phyloP scores from a whole-genome alignment of 2,797 vertebrate genomes.

The Anabacerthia variegaticeps region DNA sequence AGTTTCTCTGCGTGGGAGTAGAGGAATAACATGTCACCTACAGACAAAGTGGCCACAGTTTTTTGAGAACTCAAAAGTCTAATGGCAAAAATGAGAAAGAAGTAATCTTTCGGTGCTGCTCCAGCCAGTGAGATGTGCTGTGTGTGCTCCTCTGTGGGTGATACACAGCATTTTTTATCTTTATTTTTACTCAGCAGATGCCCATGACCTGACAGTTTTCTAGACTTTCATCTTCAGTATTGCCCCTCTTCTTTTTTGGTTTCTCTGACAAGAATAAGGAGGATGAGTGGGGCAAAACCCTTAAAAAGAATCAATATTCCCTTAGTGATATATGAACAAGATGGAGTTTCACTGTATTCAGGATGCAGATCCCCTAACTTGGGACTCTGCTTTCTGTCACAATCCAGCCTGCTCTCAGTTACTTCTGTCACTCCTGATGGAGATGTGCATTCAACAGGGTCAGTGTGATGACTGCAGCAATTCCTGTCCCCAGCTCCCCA shows the following conservation, averaged over 20 bases:
- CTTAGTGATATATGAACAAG: fast-evolving
- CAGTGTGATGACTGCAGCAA: fast-evolving
- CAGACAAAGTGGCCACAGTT: not conserved
- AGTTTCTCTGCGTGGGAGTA: not conserved
- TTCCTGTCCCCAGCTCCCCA: not conserved
- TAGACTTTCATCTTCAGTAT: not conserved
- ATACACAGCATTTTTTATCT: not conserved
- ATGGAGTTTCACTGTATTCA: not conserved
- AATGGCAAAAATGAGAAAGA: not conserved
- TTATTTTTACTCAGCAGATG: not conserved
- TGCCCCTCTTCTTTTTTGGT: not conserved
- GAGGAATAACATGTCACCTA: not conserved
- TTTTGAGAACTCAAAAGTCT: not conserved
- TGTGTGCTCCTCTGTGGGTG: not conserved
- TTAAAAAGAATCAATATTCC: not conserved
- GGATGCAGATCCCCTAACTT: not conserved
- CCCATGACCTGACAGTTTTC: not conserved
- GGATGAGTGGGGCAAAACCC: not conserved
- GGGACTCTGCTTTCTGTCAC: not conserved
- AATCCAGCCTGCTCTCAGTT: not conserved
- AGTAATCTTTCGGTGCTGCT: not conserved
- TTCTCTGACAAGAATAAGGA: not conserved
- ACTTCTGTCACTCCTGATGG: not conserved
- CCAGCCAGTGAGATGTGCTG: not conserved
- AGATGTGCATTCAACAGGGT: not conserved